A percentile compares a stretch with the other conserved stretches of the same genome.
phyloP scores from a whole-genome alignment of 1,140 invertebrate genomes.

The Pseudomyrmex gracilis region DNA sequence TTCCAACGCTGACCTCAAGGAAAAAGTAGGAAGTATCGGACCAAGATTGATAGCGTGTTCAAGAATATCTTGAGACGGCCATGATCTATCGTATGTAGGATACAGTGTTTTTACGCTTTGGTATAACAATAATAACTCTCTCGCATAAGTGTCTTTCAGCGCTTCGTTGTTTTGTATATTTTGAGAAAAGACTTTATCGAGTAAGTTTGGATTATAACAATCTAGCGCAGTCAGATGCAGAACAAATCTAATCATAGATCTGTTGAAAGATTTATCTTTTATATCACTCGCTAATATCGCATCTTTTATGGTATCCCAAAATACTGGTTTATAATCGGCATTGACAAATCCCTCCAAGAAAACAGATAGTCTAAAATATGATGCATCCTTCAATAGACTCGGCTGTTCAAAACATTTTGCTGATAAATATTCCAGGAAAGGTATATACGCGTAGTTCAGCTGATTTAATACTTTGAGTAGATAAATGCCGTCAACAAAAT shows the following conservation, averaged over 20 bases:
- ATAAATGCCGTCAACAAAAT: constrained; percentile 68
- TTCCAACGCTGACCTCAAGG: constrained; percentile 76
- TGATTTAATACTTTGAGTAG: constrained; percentile 85
- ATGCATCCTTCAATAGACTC: constrained; percentile 73
- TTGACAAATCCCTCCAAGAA: constrained; percentile 85
- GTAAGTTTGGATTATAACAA: constrained; percentile 85
- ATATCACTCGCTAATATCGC: constrained; percentile 75
- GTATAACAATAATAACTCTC: constrained; percentile 82
- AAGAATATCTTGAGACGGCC: constrained; percentile 73
- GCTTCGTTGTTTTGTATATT: neutral
- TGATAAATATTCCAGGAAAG: constrained; percentile 86
- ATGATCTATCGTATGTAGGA: constrained; percentile 82
- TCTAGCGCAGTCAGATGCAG: constrained; percentile 86
- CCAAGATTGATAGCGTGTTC: neutral
- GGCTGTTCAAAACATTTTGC: constrained; percentile 81
- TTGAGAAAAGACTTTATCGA: constrained; percentile 84
- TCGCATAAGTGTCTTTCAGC: constrained; percentile 73
- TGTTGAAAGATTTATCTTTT: constrained; percentile 78
- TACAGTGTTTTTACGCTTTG: constrained; percentile 87
- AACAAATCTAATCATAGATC: constrained; percentile 84
- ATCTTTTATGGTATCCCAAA: constrained; percentile 85
- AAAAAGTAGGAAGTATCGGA: neutral
- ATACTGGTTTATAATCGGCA: constrained; percentile 87
- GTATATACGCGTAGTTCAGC: constrained; percentile 86
- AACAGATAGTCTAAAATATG: constrained; percentile 73